Base-by-base conservation (phyloP, 2,888 invertebrate genomes). In the Lepeophtheirus nordmannii region DNA sequence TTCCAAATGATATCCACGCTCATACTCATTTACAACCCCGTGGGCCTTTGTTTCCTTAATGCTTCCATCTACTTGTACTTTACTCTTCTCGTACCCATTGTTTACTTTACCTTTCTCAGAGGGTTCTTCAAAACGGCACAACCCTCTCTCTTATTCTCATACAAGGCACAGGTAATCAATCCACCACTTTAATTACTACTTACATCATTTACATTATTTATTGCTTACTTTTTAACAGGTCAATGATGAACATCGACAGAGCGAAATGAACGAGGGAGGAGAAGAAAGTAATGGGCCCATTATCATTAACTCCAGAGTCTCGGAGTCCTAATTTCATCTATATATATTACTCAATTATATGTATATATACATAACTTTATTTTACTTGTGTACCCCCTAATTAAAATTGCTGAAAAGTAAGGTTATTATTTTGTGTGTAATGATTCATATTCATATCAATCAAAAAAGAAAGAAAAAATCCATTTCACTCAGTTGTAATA, bases 101-200 rank as follows among this genome's bases (percentile, higher is more conserved):
- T 60, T 23, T 60, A 60, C 37, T 10, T 60, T 30, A 60, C 60
- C 17, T 60, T 60, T 30, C 38, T 60, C 12, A 23, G 60, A n/a
- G 60, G 37, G 11, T 60, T 60, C 60, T 60, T 60, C 60, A 60
- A 38, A 10, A 10, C 14, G 60, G 23, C 60, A 37, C 60, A 60
- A 30, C 60, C 60, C 12, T 38, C 30, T 37, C 37, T 60, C 22
- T 7, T 60, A 9, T 60, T 60, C 23, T 60, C 60, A 23, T 60
- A 60, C 60, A 60, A 60, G 60, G 60, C 60, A 11, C 60, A 60
- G 60, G 60, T 60, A 60, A 22, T n/a, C 17, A 3, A 30, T 30
- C 30, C 30, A 30, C 30, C 30, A 2, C 2, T 46, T 8, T n/a
- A 46, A 8, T n/a, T 17, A 46, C 53, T 5, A 5, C 8, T 46